Percentiles rank a stretch among this genome's conserved stretches.
These are phyloP conservation scores for Psettodes erumei DNA, from an alignment of 2,113 vertebrate species.

Conservation along the genomic window DNA sequence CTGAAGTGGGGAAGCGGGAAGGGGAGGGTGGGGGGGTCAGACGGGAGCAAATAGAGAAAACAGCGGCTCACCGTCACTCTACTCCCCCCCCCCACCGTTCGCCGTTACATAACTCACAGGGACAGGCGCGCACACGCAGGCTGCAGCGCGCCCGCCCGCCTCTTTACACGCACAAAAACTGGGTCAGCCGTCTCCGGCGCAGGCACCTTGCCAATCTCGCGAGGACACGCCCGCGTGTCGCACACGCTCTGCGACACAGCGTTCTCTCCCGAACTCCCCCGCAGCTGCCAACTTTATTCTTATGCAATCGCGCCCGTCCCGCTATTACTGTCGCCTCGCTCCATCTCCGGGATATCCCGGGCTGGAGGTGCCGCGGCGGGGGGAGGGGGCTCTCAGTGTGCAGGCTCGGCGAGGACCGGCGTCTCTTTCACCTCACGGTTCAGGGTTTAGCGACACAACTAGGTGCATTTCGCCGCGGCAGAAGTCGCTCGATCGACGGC, in stretches of 20 bases:
- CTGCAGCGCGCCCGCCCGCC: slow-evolving; percentile 52
- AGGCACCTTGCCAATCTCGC: slow-evolving; percentile 64
- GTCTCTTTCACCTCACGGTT: slow-evolving; percentile 11
- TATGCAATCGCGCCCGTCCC: slow-evolving; percentile 53
- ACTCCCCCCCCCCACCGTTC: slow-evolving; percentile 3
- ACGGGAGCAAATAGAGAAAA: slow-evolving; percentile 44
- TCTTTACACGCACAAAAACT: slow-evolving; percentile 62
- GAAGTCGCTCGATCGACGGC: slow-evolving; percentile 13
- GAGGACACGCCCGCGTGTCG: slow-evolving; percentile 64
- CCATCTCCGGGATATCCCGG: slow-evolving; percentile 22
- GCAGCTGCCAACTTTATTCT: slow-evolving; percentile 27
- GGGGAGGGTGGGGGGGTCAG: neutral
- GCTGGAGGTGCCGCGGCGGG: neutral
- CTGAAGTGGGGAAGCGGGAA: slow-evolving; percentile 3
- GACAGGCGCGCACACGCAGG: slow-evolving; percentile 39
- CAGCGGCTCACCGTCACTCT: neutral
- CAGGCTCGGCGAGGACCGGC: neutral
- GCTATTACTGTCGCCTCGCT: slow-evolving; percentile 10
- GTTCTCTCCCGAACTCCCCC: slow-evolving; percentile 37
- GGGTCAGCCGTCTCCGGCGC: slow-evolving; percentile 65
- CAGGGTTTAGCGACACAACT: too few relatives aligned
- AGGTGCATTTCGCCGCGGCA: slow-evolving; percentile 5
- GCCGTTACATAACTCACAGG: slow-evolving; percentile 66
- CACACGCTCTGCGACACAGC: slow-evolving; percentile 42
- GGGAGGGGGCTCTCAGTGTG: neutral